Evolutionary conservation across 1,140 invertebrate genomes (phyloP).

Genomic region (Drosophila setifemur): DNA sequence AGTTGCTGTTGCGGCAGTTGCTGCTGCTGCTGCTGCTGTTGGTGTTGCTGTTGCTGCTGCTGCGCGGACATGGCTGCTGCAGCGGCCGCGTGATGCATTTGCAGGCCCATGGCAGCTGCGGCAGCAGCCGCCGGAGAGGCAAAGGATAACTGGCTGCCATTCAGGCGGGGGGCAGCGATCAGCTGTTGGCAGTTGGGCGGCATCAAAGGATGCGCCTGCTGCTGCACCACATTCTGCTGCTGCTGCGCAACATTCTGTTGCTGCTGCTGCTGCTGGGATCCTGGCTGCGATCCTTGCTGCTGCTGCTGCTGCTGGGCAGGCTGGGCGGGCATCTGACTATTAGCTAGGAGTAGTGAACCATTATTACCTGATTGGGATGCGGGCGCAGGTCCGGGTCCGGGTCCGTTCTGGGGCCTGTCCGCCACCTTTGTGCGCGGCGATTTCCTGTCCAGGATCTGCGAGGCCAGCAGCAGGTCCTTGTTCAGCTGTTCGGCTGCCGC

Average conservation of each 20-base stretch:
- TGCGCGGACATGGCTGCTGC: conserved; percentile 75
- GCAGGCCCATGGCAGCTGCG: conserved; percentile 78
- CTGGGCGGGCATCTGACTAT: conserved; percentile 71
- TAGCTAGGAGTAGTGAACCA: conserved; percentile 82
- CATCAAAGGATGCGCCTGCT: conserved; percentile 36
- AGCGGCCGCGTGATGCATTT: conserved; percentile 81
- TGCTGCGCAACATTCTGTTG: conserved; percentile 40
- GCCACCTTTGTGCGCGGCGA: conserved; percentile 91
- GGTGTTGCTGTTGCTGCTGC: conserved; percentile 63
- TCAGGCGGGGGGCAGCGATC: conserved; percentile 74
- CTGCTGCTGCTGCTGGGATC: conserved; percentile 45
- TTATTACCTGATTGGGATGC: conserved; percentile 85
- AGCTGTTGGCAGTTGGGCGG: conserved; percentile 72
- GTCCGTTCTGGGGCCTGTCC: conserved; percentile 84
- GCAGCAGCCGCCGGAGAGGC: conserved; percentile 78
- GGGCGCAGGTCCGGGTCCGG: conserved; percentile 75
- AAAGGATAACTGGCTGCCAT: conserved; percentile 76
- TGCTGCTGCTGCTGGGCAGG: conserved; percentile 49
- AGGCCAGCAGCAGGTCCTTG: conserved; percentile 90
- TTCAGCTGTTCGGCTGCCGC: conserved; percentile 91
- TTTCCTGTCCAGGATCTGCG: conserved; percentile 91
- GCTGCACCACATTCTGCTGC: conserved; percentile 40
- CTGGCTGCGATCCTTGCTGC: conserved; percentile 14
- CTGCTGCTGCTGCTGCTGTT: conserved; percentile 52
- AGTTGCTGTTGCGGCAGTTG: conserved; percentile 44